Conservation (phyloP, 2,888 invertebrate genomes). For the Oscheius sp. region DNA sequence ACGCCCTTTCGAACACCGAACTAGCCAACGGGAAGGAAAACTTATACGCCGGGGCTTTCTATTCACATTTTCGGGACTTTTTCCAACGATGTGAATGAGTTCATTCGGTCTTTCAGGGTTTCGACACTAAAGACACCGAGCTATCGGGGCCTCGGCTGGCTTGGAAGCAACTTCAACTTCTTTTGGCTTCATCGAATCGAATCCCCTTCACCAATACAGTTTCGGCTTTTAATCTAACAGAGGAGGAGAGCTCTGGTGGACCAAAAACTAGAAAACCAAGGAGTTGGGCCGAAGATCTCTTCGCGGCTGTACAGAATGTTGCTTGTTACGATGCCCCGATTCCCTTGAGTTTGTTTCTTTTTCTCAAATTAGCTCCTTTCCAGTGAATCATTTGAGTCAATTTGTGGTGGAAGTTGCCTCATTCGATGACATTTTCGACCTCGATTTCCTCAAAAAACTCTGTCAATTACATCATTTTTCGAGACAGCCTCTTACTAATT, state of each 20-base stretch:
- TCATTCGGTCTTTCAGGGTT: slow-evolving; percentile 55
- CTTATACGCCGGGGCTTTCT: background rate
- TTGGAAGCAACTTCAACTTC: slow-evolving; percentile 60
- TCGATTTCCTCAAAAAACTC: slow-evolving; percentile 53
- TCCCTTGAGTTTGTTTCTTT: slow-evolving; percentile 51
- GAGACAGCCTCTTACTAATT: slow-evolving; percentile 36
- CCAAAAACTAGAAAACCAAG: slow-evolving; percentile 30
- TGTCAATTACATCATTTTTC: slow-evolving; percentile 59
- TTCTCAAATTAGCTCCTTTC: too few relatives aligned
- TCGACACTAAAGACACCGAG: slow-evolving; percentile 66
- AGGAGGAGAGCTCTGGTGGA: background rate
- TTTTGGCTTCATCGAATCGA: slow-evolving; percentile 53
- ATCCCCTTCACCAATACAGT: slow-evolving; percentile 49
- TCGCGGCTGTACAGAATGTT: slow-evolving; percentile 59
- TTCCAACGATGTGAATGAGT: background rate
- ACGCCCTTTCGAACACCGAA: slow-evolving; percentile 3
- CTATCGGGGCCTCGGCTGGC: slow-evolving; percentile 62
- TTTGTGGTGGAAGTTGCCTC: slow-evolving; percentile 58
- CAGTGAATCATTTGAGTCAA: slow-evolving; percentile 68
- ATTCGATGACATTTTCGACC: slow-evolving; percentile 54
- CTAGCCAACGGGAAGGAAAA: too few relatives aligned
- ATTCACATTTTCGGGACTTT: background rate
- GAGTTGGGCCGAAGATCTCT: slow-evolving; percentile 64
- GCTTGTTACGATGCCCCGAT: slow-evolving; percentile 68
- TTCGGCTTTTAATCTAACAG: background rate